These are phyloP conservation scores for Lasioglossum calceatum DNA, from an alignment of 2,888 invertebrate species.

Conservation along the genomic window DNA sequence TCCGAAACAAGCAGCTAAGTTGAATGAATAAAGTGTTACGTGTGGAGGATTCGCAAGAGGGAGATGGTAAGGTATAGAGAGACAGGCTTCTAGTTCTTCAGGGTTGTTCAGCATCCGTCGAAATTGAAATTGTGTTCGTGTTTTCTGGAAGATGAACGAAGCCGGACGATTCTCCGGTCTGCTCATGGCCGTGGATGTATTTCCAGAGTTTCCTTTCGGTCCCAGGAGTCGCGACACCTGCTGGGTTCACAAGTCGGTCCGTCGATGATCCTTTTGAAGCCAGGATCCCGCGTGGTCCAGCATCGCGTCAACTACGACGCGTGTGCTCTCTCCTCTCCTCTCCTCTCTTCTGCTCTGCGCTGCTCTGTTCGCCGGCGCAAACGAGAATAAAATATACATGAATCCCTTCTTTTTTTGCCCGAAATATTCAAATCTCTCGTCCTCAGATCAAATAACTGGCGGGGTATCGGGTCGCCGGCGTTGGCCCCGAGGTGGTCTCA, in stretches of 20 bases:
- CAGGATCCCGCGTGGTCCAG: slow-evolving; percentile 30
- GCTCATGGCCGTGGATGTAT: background rate
- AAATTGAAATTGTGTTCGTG: background rate
- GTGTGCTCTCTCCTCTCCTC: background rate
- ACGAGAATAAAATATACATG: slow-evolving; percentile 82
- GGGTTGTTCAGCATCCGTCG: background rate
- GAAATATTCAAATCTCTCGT: slow-evolving; percentile 81
- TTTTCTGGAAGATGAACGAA: background rate
- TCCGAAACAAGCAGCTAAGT: too few species aligned
- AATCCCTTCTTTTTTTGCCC: slow-evolving; percentile 73
- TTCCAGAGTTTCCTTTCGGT: slow-evolving; percentile 5
- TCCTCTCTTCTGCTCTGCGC: background rate
- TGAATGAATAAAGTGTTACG: too few species aligned
- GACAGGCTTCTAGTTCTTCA: background rate
- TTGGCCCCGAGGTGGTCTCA: slow-evolving; percentile 81
- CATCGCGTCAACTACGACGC: slow-evolving; percentile 14
- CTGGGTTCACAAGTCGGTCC: slow-evolving; percentile 55
- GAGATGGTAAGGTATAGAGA: too few species aligned
- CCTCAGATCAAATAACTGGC: slow-evolving; percentile 81
- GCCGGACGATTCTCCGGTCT: background rate
- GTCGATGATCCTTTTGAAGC: slow-evolving; percentile 69
- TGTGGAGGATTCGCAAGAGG: too few species aligned
- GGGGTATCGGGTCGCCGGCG: slow-evolving; percentile 75
- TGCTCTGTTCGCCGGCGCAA: slow-evolving; percentile 38
- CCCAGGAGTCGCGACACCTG: slow-evolving; percentile 34